phyloP scores from a whole-genome alignment of 2,797 vertebrate genomes.

The Tokudaia tokunoshimensis region DNA sequence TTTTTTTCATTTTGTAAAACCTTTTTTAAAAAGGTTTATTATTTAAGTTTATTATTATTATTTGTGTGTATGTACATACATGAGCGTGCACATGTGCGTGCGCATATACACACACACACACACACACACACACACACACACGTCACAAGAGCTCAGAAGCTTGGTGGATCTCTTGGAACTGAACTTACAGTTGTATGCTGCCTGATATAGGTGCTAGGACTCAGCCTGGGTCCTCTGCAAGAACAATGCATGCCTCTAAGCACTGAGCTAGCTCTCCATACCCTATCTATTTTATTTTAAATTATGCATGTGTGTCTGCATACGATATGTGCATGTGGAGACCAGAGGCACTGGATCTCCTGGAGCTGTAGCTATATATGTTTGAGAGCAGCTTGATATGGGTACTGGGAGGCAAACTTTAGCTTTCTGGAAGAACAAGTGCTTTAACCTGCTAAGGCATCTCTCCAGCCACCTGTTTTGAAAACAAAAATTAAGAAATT shows the following conservation, averaged over 20 bases:
- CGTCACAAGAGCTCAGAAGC: background rate
- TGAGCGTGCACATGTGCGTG: accelerated
- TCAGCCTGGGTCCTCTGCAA: background rate
- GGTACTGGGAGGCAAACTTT: background rate
- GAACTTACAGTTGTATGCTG: background rate
- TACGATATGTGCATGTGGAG: no score
- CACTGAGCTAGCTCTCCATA: background rate
- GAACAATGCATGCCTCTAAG: background rate
- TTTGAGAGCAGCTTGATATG: background rate
- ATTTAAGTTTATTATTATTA: background rate
- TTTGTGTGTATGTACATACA: background rate
- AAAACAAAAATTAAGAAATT: background rate
- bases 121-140: background rate
- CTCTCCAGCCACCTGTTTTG: background rate
- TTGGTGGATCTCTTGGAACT: background rate
- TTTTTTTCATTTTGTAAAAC: background rate
- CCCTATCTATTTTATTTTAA: background rate
- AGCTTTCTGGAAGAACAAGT: background rate
- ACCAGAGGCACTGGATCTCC: background rate
- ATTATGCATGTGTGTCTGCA: background rate
- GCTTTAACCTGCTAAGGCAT: background rate
- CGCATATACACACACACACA: no score
- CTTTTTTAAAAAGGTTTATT: background rate
- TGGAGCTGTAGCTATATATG: no score
- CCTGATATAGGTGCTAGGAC: background rate